These are phyloP conservation scores for Erethizon dorsatum DNA, from an alignment of 2,797 vertebrate species.

Conservation along the genomic window DNA sequence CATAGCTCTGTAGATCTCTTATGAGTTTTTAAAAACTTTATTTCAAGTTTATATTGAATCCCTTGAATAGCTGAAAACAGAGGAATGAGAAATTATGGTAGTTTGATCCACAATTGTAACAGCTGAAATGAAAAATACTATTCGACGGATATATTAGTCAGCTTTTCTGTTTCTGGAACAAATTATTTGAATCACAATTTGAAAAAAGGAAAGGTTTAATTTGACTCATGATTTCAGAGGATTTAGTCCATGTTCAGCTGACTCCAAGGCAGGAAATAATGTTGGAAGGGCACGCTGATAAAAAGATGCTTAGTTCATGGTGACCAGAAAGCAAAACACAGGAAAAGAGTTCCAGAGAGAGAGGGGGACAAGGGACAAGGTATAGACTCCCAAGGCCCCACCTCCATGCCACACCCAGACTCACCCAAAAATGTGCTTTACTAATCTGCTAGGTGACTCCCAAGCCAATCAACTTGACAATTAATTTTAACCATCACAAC, in stretches of 20 bases:
- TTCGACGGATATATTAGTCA: not conserved
- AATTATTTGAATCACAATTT: not conserved
- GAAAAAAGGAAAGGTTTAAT: not conserved
- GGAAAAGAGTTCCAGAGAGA: not conserved
- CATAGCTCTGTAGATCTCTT: not conserved
- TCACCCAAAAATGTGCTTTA: not conserved
- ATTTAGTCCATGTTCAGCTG: not conserved
- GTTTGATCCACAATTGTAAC: not conserved
- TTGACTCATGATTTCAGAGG: not conserved
- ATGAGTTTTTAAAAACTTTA: not conserved
- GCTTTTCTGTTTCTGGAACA: not conserved
- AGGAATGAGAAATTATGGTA: not conserved
- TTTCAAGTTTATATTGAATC: not conserved
- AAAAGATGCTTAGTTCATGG: too few relatives aligned
- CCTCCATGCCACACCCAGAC: not conserved
- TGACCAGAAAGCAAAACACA: not conserved
- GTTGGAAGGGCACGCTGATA: not conserved
- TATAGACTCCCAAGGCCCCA: not conserved
- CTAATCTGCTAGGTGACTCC: not conserved
- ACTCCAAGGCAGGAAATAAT: not conserved
- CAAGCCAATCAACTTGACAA: not conserved
- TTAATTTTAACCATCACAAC: not conserved
- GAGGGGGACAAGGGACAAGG: not conserved
- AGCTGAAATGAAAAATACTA: not conserved
- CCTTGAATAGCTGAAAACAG: not conserved